Evolutionary conservation across 2,888 invertebrate genomes (phyloP).

Genomic region (Bembecia ichneumoniformis): DNA sequence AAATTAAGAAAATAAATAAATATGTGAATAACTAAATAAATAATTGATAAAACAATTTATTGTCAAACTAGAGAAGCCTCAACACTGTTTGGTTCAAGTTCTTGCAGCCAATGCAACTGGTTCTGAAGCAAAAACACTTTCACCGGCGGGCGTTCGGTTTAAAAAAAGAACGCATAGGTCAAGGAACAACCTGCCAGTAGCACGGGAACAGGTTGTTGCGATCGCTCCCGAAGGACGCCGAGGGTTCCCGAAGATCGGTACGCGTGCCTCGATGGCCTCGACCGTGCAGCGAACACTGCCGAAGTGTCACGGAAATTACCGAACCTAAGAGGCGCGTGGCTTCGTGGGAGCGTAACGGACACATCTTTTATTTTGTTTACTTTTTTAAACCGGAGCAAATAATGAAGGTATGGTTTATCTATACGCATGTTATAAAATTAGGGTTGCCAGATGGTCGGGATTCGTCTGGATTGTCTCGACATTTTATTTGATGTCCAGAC

Average conservation of each 20-base stretch:
- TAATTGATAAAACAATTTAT: too few relatives aligned
- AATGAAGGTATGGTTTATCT: too few relatives aligned
- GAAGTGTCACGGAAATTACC: not conserved
- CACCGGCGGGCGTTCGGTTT: conserved; percentile 2
- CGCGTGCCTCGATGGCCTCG: conserved; percentile 1
- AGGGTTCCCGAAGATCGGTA: not conserved
- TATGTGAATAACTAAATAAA: too few relatives aligned
- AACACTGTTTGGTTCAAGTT: too few relatives aligned
- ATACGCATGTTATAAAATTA: too few relatives aligned
- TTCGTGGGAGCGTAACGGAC: not conserved
- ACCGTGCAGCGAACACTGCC: not conserved
- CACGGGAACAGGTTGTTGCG: conserved; percentile 23
- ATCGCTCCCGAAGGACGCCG: conserved; percentile 5
- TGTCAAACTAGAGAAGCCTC: too few relatives aligned
- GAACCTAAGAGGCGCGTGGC: not conserved
- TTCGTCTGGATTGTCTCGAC: too few relatives aligned
- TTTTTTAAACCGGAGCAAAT: not conserved
- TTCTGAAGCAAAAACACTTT: not conserved
- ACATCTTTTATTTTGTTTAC: not conserved
- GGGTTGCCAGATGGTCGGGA: too few relatives aligned
- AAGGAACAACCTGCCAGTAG: conserved; percentile 28
- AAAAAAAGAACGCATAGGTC: conserved; percentile 14
- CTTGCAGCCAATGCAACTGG: not conserved
- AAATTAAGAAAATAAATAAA: too few relatives aligned
- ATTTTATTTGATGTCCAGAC: too few relatives aligned